These are phyloP conservation scores for Phallusia fumigata DNA, from an alignment of 23 tunicate species.

Conservation along the genomic window DNA sequence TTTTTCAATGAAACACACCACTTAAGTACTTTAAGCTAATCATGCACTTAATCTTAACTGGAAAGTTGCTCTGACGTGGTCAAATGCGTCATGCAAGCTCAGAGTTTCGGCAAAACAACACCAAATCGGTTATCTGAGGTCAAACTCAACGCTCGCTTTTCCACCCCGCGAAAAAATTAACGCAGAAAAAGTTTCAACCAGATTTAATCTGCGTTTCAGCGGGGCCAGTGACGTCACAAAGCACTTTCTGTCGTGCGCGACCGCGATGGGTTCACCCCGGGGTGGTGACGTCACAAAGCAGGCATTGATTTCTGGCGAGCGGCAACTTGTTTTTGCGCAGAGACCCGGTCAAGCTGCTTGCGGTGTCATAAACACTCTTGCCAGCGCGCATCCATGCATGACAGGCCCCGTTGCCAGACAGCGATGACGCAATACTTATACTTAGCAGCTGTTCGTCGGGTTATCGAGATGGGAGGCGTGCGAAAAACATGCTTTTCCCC, in stretches of 20 bases:
- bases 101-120: neutral
- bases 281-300: neutral
- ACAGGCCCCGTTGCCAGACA: too few species aligned
- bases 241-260: neutral
- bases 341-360: neutral
- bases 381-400: neutral
- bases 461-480: slow-evolving; percentile 1
- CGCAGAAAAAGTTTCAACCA: neutral
- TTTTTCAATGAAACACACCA: too few species aligned
- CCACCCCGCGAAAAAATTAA: neutral
- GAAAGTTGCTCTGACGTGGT: too few species aligned
- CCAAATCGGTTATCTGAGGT: neutral
- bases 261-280: neutral
- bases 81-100: too few species aligned
- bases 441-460: neutral
- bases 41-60: too few species aligned
- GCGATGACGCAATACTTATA: slow-evolving; percentile 4
- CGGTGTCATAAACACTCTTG: slow-evolving; percentile 3
- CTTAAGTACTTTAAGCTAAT: too few species aligned
- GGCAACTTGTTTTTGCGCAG: too few species aligned
- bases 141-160: neutral
- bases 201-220: neutral
- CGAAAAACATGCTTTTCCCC: neutral
- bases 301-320: neutral
- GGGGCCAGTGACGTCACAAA: neutral